These are phyloP conservation scores for Alectura lathami DNA, from an alignment of 2,113 vertebrate species.

Conservation along the genomic window DNA sequence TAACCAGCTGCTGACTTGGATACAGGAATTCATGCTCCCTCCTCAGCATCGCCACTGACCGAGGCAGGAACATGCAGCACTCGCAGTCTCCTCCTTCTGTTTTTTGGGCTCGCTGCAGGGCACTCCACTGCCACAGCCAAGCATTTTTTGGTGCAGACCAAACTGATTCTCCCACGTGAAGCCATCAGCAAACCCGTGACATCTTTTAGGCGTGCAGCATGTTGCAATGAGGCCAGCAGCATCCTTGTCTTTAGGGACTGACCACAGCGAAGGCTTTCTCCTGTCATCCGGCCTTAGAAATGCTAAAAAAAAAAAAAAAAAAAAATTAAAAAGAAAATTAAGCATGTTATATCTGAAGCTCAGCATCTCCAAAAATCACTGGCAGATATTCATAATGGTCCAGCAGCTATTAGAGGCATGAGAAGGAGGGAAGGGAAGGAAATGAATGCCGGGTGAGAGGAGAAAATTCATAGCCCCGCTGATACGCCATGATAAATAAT, in stretches of 20 bases:
- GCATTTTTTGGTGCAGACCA: not conserved
- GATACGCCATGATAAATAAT: conserved; percentile 87
- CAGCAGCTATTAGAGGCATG: conserved; percentile 69
- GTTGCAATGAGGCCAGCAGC: not conserved
- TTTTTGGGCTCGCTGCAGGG: not conserved
- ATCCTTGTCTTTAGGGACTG: conserved; percentile 15
- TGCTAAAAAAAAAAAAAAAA: not conserved
- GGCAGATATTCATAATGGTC: conserved; percentile 48
- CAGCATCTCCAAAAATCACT: conserved; percentile 48
- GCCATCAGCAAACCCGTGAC: not conserved
- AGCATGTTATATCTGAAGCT: conserved; percentile 45
- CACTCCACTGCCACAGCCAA: rapidly evolving
- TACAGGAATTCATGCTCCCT: not conserved
- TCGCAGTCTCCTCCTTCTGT: not conserved
- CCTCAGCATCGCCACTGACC: rapidly evolving
- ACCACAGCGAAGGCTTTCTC: conserved; percentile 36
- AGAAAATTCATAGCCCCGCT: conserved; percentile 82
- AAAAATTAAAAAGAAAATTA: conserved; percentile 45
- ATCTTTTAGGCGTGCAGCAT: not conserved
- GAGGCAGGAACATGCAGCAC: not conserved
- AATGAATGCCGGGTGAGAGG: conserved; percentile 61
- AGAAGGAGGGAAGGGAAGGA: conserved; percentile 62
- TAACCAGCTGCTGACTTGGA: not conserved
- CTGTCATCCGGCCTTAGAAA: not conserved
- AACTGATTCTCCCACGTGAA: not conserved